A percentile compares a stretch with the other conserved stretches of the same genome.
Conservation (phyloP, 2,113 vertebrate species). For the Galeopterus variegatus region DNA sequence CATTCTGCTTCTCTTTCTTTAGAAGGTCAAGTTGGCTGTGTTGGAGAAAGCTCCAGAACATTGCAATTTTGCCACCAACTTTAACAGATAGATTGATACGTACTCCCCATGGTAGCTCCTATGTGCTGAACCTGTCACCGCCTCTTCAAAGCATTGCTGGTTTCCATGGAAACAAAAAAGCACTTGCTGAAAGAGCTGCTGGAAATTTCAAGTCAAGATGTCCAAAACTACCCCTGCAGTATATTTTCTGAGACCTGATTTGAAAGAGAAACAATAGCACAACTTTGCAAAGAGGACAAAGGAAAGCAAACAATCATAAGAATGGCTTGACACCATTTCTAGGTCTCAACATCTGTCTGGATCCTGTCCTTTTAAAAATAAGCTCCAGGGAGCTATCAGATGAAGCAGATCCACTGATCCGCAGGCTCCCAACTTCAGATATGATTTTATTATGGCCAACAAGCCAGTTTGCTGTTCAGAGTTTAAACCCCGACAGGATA, state of each 20-base stretch:
- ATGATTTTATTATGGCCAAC: rapidly evolving
- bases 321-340: not conserved
- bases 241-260: not conserved
- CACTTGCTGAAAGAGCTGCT: constrained; percentile 49
- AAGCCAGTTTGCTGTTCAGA: not conserved
- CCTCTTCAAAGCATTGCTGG: constrained; percentile 68
- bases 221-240: constrained; percentile 40
- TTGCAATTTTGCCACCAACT: not conserved
- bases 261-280: constrained; percentile 13
- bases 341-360: not conserved
- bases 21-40: not conserved
- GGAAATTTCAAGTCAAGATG: constrained; percentile 68
- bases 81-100: not conserved
- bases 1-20: not conserved
- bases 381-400: not conserved
- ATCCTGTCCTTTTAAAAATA: not conserved
- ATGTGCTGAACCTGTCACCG: constrained; percentile 32
- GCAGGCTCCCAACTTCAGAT: not conserved
- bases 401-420: not conserved
- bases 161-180: constrained; percentile 75
- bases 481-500: not conserved
- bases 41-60: not conserved
- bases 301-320: not conserved
- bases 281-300: not conserved
- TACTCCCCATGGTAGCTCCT: not conserved